Evolutionary conservation across 2,797 vertebrate species (phyloP).

Genomic region (Paramormyrops hopkinsi): DNA sequence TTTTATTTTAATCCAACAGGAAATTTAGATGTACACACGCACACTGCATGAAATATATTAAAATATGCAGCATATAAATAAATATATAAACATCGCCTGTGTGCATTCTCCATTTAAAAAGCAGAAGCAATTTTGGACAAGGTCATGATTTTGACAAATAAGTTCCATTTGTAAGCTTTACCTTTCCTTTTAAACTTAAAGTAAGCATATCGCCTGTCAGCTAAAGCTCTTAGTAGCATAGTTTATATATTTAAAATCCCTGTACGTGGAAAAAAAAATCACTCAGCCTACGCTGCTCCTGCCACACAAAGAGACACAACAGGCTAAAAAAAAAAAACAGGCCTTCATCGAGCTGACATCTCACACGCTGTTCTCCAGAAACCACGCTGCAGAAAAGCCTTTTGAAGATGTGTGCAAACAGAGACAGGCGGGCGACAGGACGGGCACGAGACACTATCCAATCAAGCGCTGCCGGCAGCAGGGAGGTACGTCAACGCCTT

Average conservation of each 20-base stretch:
- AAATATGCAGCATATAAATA: background rate
- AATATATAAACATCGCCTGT: background rate
- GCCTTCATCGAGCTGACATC: conserved; percentile 15
- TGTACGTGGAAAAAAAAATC: conserved; percentile 24
- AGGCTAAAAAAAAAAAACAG: conserved; percentile 13
- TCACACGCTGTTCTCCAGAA: conserved; percentile 21
- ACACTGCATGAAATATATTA: background rate
- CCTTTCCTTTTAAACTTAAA: conserved; percentile 36
- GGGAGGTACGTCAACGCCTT: conserved; percentile 16
- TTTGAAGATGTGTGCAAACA: conserved; percentile 25
- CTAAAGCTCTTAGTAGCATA: conserved; percentile 24
- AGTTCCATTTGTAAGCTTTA: conserved; percentile 39
- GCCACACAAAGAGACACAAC: conserved; percentile 16
- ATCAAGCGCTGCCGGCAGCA: conserved; percentile 27
- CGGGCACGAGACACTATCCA: conserved; percentile 23
- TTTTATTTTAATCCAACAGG: background rate
- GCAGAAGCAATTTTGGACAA: conserved; percentile 34
- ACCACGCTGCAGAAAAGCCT: conserved; percentile 13
- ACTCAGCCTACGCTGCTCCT: conserved; percentile 12
- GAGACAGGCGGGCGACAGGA: conserved; percentile 21
- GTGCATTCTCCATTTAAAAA: conserved; percentile 17
- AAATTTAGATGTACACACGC: background rate
- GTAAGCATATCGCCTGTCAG: conserved; percentile 20
- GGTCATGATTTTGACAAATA: conserved; percentile 45
- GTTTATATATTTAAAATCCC: conserved; percentile 33